Percentiles rank a stretch among this genome's conserved stretches.
These are phyloP conservation scores for Tholera decimalis DNA, from an alignment of 2,888 invertebrate genomes.

Conservation along the genomic window DNA sequence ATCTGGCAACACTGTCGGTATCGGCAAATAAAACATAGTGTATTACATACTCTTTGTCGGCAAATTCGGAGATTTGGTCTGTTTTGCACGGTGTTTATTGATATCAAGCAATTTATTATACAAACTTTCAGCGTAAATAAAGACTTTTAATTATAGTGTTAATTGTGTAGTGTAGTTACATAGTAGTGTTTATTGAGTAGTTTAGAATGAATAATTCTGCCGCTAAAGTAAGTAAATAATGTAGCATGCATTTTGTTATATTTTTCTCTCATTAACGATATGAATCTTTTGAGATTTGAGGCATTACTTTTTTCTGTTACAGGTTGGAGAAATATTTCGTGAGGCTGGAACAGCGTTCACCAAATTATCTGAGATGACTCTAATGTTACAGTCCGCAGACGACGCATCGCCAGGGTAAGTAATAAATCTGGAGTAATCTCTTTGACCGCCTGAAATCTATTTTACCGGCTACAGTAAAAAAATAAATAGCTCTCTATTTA, in stretches of 20 bases:
- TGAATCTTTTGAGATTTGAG: not conserved
- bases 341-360: slow-evolving; percentile 98
- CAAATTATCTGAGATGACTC: slow-evolving; percentile 97
- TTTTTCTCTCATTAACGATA: not conserved
- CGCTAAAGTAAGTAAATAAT: slow-evolving; percentile 69
- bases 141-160: not conserved
- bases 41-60: no score
- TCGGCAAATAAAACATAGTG: no score
- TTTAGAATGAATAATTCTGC: slow-evolving; percentile 74
- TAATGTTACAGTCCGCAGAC: slow-evolving; percentile 97
- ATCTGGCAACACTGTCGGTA: no score
- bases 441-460: no score
- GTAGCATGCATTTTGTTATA: not conserved
- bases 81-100: not conserved
- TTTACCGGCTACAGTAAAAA: no score
- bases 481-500: no score
- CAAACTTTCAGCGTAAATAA: not conserved
- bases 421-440: no score
- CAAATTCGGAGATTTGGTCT: no score
- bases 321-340: slow-evolving; percentile 99
- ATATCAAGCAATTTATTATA: not conserved
- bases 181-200: not conserved
- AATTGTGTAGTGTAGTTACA: not conserved
- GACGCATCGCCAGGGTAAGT: slow-evolving; percentile 95
- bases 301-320: slow-evolving; percentile 61